Base-by-base conservation (phyloP, 2,888 invertebrate species). In the Masnerella sp. region DNA sequence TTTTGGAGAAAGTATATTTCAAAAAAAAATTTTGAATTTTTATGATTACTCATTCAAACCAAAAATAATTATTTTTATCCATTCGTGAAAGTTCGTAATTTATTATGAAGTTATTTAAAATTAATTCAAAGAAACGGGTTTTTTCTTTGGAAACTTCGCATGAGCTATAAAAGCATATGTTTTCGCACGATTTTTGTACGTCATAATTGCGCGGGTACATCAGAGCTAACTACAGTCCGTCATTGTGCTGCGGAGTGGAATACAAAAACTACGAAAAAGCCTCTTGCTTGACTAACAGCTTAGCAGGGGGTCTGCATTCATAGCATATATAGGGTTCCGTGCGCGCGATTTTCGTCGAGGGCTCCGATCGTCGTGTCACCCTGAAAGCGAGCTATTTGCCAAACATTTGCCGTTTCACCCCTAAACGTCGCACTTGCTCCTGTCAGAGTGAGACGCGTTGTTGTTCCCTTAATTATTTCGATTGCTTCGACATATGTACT, bases 361-460 rank as follows among this genome's bases (percentile, higher is more conserved):
- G 76, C 70, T 67, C 74, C 80, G 81, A 75, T 79, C 79, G 79
- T 78, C 77, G 68, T 73, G 73, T 75, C 76, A 74, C 38, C 70
- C 75, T 77, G 73, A 75, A 77, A 82, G 79, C 79, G 78, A 81
- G 77, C 79, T 83, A 82, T 83, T 83, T 83, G 83, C 78, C 79
- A 82, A 83, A 83, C 83, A 83, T 82, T 82, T 79, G 56, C 77
- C 78, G 51, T 59, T 64, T 65, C 71, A 52, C 64, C 71, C 73
- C 47, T 61, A 67, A 73, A 49, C 38, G 47, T 28, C 43, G 49
- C 54, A 59, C 54, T 72, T 56, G 62, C 56, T 14, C 2, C 7
- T 42, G 40, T 28, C 2, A 38, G 51, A 51, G 18, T 8, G 59
- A 59, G 49, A 40, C 34, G 30, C 51, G 25, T 14, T 42, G 40